Evolutionary conservation across 2,797 vertebrate species (phyloP).

Genomic region (Leucoraja ocellata): DNA sequence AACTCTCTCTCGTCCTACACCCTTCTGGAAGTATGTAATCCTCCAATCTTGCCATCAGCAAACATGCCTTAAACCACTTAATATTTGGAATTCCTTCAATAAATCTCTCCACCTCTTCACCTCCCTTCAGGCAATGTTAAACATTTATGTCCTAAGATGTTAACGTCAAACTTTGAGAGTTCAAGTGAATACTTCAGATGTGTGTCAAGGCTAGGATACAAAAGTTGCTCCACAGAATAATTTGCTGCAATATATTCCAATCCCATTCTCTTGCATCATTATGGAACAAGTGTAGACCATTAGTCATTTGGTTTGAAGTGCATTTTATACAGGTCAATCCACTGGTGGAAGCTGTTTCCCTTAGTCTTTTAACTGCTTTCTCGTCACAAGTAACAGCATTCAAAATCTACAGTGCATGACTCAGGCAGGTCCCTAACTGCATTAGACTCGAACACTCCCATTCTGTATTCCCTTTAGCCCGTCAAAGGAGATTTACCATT

Average conservation of each 20-base stretch:
- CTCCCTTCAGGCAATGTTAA: neutral
- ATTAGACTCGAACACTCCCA: neutral
- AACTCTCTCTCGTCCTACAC: neutral
- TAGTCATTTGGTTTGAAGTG: neutral
- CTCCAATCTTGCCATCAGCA: neutral
- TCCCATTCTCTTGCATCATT: neutral
- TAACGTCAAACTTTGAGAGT: neutral
- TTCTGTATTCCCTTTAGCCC: neutral
- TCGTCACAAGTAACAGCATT: neutral
- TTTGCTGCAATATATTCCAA: neutral
- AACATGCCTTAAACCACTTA: neutral
- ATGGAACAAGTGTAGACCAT: neutral
- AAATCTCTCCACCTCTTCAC: neutral
- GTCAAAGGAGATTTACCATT: conserved; percentile 11
- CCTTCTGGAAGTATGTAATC: neutral
- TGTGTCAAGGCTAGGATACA: neutral
- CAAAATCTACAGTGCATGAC: neutral
- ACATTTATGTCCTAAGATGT: neutral
- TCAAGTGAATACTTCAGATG: neutral
- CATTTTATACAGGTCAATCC: neutral
- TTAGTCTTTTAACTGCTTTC: neutral
- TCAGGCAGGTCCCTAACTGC: neutral
- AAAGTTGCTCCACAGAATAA: neutral
- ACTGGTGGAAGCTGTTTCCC: neutral
- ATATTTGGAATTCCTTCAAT: neutral